Base-by-base conservation (phyloP, 2,888 invertebrate genomes). In the Mesorhabditis belari region DNA sequence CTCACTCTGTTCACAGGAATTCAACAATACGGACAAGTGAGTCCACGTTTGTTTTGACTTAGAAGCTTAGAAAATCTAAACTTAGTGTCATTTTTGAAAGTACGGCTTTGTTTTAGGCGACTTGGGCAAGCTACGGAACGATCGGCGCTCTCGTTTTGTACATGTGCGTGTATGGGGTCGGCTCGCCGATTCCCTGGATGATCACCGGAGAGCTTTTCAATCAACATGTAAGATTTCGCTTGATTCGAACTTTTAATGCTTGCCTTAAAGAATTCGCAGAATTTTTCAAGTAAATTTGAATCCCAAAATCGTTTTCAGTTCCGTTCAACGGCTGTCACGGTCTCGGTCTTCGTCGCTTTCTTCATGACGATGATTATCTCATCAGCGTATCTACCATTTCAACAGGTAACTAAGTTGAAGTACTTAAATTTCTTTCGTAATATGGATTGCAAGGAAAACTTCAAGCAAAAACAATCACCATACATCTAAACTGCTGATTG, bases 131-230 rank as follows among this genome's bases (percentile, higher is more conserved):
- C 23, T 77, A 75, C 58, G 79, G 77, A n/a, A 71, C 74, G 3
- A 76, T 80, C 24, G 70, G 62, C 27, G 73, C 79, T 0, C 60
- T 80, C 5, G 65, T 79, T 21, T 49, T 74, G 44, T 80, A 77
- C 67, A 80, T 80, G 80, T 75, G 74, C 53, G 73, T 77, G 3
- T 80, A 80, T 58, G 80, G 80, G 4, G 71, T 77, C 2, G 80
- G 80, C 2, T 77, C 76, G 4, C 79, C 80, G 5, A 75, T 80
- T 57, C 77, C 80, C 1, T 80, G 80, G 80, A 73, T 80, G 65
- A 80, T 80, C 49, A 71, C 80, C 4, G 69, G 77, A 35, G 80
- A 80, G 59, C 62, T 80, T 5, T 80, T 80, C 64, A 67, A 61
- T 28, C 79, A 79, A n/a, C 70, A 77, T 70, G 74, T 73, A 24